A percentile compares a stretch with the other conserved stretches of the same genome.
These are phyloP conservation scores for Crocodylus rhombifer DNA, from an alignment of 2,797 vertebrate genomes.

Conservation along the genomic window DNA sequence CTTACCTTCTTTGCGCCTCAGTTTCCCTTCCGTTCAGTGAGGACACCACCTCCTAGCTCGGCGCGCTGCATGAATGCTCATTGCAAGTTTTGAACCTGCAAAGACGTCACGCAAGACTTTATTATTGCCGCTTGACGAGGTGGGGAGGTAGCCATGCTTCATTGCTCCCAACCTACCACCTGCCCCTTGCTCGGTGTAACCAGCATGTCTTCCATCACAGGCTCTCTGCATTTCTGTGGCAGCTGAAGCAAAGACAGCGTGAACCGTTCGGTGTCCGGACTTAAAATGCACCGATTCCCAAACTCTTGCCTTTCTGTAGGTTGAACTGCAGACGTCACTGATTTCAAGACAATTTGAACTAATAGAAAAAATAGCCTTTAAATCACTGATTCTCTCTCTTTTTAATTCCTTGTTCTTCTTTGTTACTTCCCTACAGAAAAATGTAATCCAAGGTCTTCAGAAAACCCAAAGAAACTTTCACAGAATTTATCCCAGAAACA, in stretches of 20 bases:
- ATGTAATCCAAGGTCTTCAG: fast-evolving
- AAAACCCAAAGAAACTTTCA: background rate
- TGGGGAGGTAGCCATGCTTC: conserved; percentile 65
- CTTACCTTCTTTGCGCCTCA: background rate
- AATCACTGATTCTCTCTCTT: background rate
- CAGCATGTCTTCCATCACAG: background rate
- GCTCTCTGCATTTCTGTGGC: background rate
- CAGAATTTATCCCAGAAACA: background rate
- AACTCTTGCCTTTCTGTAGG: background rate
- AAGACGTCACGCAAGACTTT: background rate
- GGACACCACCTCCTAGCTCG: background rate
- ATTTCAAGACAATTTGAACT: background rate
- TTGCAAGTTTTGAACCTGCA: fast-evolving
- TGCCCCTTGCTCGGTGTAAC: fast-evolving
- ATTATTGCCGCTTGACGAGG: conserved; percentile 34
- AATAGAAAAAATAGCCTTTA: background rate
- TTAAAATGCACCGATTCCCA: background rate
- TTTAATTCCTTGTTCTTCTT: background rate
- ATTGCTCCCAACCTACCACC: conserved; percentile 2
- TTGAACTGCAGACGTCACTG: background rate
- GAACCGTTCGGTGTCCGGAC: background rate
- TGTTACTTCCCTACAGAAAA: background rate
- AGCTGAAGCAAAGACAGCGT: background rate
- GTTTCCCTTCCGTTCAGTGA: background rate
- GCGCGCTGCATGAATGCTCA: background rate